Conservation (phyloP, 2,797 vertebrate species). For the Acestrorhynchus altus region DNA sequence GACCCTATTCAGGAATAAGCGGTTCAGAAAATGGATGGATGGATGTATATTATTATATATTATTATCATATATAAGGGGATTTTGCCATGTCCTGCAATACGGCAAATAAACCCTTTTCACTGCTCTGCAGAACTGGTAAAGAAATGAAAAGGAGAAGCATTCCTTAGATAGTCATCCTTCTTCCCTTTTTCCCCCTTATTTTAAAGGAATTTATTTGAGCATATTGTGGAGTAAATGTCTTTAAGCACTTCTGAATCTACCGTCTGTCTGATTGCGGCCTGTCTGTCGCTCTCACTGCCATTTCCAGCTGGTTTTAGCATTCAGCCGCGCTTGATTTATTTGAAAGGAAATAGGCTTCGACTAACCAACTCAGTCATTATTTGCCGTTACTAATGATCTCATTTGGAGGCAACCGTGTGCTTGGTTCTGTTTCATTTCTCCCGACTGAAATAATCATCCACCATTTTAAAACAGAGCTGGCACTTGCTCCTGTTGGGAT, state of each 20-base stretch:
- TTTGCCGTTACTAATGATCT: constrained; percentile 66
- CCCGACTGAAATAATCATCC: constrained; percentile 57
- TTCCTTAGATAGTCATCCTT: not conserved
- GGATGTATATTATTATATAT: too few relatives aligned
- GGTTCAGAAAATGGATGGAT: too few relatives aligned
- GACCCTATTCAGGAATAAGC: too few relatives aligned
- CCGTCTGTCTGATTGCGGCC: constrained; percentile 47
- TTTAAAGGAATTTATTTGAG: constrained; percentile 27
- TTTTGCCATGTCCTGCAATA: too few relatives aligned
- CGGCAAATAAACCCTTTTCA: too few relatives aligned
- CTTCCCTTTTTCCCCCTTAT: not conserved
- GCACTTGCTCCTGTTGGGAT: constrained; percentile 26
- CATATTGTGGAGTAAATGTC: constrained; percentile 41
- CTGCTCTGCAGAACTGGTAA: too few relatives aligned
- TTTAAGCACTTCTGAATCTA: constrained; percentile 37
- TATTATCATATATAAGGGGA: too few relatives aligned
- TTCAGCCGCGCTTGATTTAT: constrained; percentile 59
- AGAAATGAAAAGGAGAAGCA: not conserved
- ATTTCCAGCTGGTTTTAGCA: constrained; percentile 48
- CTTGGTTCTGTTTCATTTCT: constrained; percentile 57
- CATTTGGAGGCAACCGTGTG: constrained; percentile 58
- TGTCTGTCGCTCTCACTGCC: constrained; percentile 40
- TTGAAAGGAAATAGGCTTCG: constrained; percentile 63
- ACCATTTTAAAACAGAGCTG: constrained; percentile 51
- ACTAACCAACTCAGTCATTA: constrained; percentile 64